phyloP scores from a whole-genome alignment of 1,140 invertebrate species.

The Bacillus rossius region DNA sequence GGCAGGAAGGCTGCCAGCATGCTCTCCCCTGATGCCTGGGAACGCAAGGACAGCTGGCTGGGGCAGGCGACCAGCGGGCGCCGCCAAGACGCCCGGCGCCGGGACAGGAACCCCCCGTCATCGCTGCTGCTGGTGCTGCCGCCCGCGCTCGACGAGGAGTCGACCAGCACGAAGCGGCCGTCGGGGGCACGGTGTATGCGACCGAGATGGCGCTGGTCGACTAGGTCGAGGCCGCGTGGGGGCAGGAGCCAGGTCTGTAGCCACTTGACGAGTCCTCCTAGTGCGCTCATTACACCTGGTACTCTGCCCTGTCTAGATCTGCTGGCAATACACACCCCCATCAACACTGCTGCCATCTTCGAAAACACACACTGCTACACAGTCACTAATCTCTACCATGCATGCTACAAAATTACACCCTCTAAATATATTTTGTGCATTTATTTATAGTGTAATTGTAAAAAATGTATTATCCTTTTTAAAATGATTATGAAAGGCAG shows the following conservation, averaged over 20 bases:
- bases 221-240: conserved; percentile 14
- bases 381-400: conserved; percentile 5
- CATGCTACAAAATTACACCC: not conserved
- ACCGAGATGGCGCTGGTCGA: conserved; percentile 37
- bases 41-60: conserved; percentile 59
- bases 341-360: not conserved
- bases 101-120: conserved; percentile 69
- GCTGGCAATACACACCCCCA: conserved; percentile 25
- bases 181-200: conserved; percentile 66
- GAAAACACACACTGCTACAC: not conserved
- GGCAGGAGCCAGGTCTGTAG: conserved; percentile 44
- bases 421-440: no score
- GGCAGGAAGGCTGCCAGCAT: conserved; percentile 44
- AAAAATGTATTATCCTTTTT: no score
- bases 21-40: conserved; percentile 56
- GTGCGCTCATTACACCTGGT: conserved; percentile 67
- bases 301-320: conserved; percentile 91
- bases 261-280: conserved; percentile 37
- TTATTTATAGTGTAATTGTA: no score
- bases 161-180: conserved; percentile 63
- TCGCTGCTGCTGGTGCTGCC: conserved; percentile 64
- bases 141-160: conserved; percentile 53
- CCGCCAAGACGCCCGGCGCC: conserved; percentile 57
- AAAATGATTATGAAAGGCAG: no score
- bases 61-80: conserved; percentile 56